Evolutionary conservation across 2,888 invertebrate genomes (phyloP).

Genomic region (Eudemis profundana): DNA sequence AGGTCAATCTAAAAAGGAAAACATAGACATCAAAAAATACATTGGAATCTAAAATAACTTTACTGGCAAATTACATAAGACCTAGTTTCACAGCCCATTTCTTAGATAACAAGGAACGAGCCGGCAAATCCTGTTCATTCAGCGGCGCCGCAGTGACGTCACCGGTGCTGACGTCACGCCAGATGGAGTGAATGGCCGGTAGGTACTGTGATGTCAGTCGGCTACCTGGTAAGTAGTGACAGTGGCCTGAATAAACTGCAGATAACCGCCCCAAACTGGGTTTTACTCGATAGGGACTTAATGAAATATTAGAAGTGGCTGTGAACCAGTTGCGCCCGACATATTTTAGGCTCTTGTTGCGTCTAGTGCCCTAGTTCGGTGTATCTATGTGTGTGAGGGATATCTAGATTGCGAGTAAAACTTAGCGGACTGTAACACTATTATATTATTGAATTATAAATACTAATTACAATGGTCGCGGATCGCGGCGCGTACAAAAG

Average conservation of each 20-base stretch:
- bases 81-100: conserved; percentile 6
- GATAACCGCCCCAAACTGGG: conserved; percentile 11
- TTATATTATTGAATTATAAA: no score
- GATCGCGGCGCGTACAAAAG: no score
- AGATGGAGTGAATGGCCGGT: conserved; percentile 8
- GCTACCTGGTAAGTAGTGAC: not conserved
- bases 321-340: no score
- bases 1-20: no score
- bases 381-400: no score
- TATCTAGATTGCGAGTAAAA: no score
- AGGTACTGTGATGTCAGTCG: not conserved
- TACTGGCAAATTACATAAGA: conserved; percentile 12
- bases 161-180: conserved; percentile 1
- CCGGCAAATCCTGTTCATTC: not conserved
- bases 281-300: not conserved
- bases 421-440: no score
- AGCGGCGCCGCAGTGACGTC: not conserved
- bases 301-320: not conserved
- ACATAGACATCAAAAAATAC: no score
- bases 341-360: no score
- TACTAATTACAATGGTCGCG: no score
- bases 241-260: not conserved
- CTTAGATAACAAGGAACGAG: conserved; percentile 18
- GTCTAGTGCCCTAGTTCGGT: no score
- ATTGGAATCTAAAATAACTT: not conserved